Conservation (phyloP, 2,888 invertebrate genomes). For the Athalia circularis region DNA sequence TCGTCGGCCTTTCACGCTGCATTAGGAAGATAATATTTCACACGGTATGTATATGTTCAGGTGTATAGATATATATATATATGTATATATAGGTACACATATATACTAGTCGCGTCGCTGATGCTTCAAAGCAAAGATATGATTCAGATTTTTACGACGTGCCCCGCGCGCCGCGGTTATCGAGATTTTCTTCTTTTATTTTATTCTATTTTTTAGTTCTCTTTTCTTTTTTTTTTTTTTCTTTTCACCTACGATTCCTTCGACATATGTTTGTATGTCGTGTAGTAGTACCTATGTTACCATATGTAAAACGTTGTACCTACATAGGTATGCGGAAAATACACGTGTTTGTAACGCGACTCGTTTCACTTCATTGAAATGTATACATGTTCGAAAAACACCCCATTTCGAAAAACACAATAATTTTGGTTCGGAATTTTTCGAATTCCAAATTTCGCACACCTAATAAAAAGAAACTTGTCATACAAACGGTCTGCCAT, state of each 20-base stretch:
- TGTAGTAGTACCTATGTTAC: background rate
- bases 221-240: constrained; percentile 4
- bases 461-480: no score
- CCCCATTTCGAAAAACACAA: no score
- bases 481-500: no score
- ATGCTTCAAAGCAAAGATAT: constrained; percentile 28
- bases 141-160: constrained; percentile 16
- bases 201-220: background rate
- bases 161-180: constrained; percentile 3
- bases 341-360: no score
- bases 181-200: background rate
- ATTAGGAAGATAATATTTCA: constrained; percentile 37
- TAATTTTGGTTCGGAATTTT: no score
- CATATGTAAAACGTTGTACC: background rate
- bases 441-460: no score
- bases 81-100: no score
- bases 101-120: background rate
- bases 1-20: constrained; percentile 31
- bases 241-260: constrained; percentile 1
- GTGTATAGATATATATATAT: no score
- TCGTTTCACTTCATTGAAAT: no score
- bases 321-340: no score
- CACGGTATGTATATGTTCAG: background rate
- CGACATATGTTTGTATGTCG: background rate
- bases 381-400: no score